These are phyloP conservation scores for Halictus quadricinctus DNA, from an alignment of 2,888 invertebrate genomes.

Conservation along the genomic window DNA sequence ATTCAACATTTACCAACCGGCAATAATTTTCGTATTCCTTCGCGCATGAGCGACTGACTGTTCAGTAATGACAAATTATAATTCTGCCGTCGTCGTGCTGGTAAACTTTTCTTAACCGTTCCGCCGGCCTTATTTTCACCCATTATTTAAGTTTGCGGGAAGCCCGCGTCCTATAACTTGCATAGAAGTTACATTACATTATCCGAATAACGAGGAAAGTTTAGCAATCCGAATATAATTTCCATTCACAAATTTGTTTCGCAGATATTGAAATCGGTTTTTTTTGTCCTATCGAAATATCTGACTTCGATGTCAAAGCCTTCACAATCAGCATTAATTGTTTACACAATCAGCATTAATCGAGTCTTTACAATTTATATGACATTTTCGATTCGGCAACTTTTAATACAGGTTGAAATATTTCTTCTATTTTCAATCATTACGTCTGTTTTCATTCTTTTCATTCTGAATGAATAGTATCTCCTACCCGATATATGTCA, in stretches of 20 bases:
- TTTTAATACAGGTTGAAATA: no score
- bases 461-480: no score
- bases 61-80: constrained; percentile 21
- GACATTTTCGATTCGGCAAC: no score
- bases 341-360: no score
- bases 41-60: not conserved
- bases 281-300: not conserved
- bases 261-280: not conserved
- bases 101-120: constrained; percentile 22
- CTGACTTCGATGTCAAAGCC: not conserved
- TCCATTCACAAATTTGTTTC: constrained; percentile 46
- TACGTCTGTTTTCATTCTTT: no score
- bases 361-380: no score
- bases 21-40: constrained; percentile 7
- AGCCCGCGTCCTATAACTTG: constrained; percentile 33
- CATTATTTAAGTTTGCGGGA: constrained; percentile 54
- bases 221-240: constrained; percentile 28
- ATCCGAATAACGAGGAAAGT: constrained; percentile 62
- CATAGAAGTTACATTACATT: constrained; percentile 52
- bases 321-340: not conserved
- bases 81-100: constrained; percentile 20
- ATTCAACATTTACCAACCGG: not conserved
- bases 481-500: no score
- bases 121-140: constrained; percentile 14
- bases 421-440: no score